Percentiles rank a stretch among this genome's conserved stretches.
Evolutionary conservation across 2,113 vertebrate species (phyloP).

Genomic region (Semicossyphus pulcher): DNA sequence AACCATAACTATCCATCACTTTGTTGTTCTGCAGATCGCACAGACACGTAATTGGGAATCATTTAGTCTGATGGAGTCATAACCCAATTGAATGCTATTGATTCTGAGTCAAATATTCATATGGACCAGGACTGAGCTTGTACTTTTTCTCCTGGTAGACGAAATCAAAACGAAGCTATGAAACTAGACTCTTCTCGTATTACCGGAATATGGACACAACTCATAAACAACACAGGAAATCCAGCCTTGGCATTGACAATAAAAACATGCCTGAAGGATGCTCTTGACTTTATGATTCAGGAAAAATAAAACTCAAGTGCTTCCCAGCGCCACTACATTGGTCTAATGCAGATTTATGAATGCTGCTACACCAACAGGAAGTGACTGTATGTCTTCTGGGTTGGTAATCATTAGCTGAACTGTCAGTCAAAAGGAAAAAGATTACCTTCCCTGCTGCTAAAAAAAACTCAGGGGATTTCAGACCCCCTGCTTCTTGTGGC

Average conservation of each 20-base stretch:
- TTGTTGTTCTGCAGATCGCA: constrained; percentile 49
- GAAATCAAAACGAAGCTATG: constrained; percentile 47
- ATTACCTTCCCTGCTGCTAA: constrained; percentile 13
- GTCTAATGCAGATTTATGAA: constrained; percentile 44
- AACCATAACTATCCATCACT: constrained; percentile 70
- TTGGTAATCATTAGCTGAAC: constrained; percentile 58
- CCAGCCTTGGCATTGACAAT: background rate
- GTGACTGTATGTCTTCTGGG: constrained; percentile 39
- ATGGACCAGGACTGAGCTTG: constrained; percentile 6
- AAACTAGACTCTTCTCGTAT: constrained; percentile 39
- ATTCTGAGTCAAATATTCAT: constrained; percentile 74
- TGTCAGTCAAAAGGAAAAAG: constrained; percentile 61
- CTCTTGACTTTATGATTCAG: background rate
- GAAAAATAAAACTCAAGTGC: background rate
- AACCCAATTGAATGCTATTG: constrained; percentile 74
- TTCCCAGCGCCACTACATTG: background rate
- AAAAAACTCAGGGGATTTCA: constrained; percentile 30
- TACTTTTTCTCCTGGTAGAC: constrained; percentile 31
- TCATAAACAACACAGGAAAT: constrained; percentile 7
- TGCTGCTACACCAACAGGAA: constrained; percentile 23
- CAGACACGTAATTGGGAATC: constrained; percentile 64
- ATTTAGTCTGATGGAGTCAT: constrained; percentile 67
- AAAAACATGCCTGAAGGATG: background rate
- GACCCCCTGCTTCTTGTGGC: constrained; percentile 18
- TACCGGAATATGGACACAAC: constrained; percentile 25